Base-by-base conservation (phyloP, 2,113 vertebrate genomes). In the Clarias macrocephalus region DNA sequence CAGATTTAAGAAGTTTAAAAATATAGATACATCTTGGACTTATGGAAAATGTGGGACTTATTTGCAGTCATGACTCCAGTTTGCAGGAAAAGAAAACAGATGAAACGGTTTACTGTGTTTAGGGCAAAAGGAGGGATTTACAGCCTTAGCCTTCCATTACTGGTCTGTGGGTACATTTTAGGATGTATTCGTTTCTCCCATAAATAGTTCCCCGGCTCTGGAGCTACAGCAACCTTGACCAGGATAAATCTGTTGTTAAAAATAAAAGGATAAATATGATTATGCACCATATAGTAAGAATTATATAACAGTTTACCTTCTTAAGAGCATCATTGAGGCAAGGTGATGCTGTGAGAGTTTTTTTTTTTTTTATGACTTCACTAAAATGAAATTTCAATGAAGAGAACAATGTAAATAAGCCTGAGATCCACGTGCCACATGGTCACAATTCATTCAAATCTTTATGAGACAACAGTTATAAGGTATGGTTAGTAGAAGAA, bases 381-480 rank as follows among this genome's bases (percentile, higher is more conserved):
- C 77, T 80, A 21, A 59, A 80, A 81, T 62, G 5, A 25, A 62
- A 62, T 2, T 81, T 30, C 79, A 37, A 25, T 25, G 12, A 62
- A 33, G 19, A 62, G 30, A 25, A 81, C 56, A n/a, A n/a, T 80
- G 59, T 80, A 80, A 59, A 80, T 80, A 12, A 33, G 77, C 56
- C 19, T 6, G 10, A 80, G 9, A 33, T 59, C 77, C 33, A 28
- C n/a, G 12, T 60, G 18, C 77, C 28, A 12, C 77, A 80, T 60
- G 77, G 30, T 59, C 19, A 2, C 33, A 60, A 62, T 37, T 37
- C 57, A 80, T 80, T 80, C 15, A 62, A 81, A 25, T 62, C 3
- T 81, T 80, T 59, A 59, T 81, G 79, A 42, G 79, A 81, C 30
- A 81, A 42, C 79, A 62, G 30, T 42, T 62, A 21, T 48, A 6